Evolutionary conservation across 2,113 vertebrate genomes (phyloP).

Genomic region (Oncorhynchus nerka): DNA sequence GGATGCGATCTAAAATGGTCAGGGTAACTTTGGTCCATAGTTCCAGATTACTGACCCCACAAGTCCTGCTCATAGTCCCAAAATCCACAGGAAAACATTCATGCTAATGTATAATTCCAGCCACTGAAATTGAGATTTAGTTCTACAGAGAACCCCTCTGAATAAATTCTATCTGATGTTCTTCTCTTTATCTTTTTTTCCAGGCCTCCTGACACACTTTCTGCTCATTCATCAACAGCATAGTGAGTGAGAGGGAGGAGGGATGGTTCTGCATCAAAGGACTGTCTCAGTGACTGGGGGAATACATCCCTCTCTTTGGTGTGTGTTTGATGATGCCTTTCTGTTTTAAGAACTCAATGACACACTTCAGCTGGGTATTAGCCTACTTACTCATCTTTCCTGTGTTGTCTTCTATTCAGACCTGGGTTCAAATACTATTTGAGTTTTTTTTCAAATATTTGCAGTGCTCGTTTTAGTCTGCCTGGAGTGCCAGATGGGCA

Average conservation of each 20-base stretch:
- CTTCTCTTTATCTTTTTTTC: constrained; percentile 22
- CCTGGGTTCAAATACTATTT: not conserved
- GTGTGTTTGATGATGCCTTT: constrained; percentile 59
- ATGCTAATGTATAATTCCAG: constrained; percentile 9
- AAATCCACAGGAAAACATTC: not conserved
- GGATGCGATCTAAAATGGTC: not conserved
- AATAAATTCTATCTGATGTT: constrained; percentile 72
- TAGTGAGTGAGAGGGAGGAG: not conserved
- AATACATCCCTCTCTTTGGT: constrained; percentile 49
- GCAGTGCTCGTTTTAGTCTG: too few species aligned
- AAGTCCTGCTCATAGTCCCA: constrained; percentile 19
- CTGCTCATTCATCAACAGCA: constrained; percentile 60
- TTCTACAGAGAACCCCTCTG: constrained; percentile 41
- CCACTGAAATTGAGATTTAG: constrained; percentile 10
- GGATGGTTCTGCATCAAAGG: constrained; percentile 61
- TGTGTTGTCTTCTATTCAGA: not conserved
- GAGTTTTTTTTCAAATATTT: not conserved
- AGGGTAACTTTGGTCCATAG: not conserved
- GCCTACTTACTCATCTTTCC: constrained; percentile 38
- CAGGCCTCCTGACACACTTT: constrained; percentile 69
- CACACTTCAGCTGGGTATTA: constrained; percentile 49
- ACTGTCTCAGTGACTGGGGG: constrained; percentile 53
- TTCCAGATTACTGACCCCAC: constrained; percentile 25
- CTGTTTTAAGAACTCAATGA: constrained; percentile 49
- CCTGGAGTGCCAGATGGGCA: too few species aligned